Evolutionary conservation across 2,888 invertebrate species (phyloP), one percentile per base, ranked within the genome.

Genomic region (Sipha maydis): DNA sequence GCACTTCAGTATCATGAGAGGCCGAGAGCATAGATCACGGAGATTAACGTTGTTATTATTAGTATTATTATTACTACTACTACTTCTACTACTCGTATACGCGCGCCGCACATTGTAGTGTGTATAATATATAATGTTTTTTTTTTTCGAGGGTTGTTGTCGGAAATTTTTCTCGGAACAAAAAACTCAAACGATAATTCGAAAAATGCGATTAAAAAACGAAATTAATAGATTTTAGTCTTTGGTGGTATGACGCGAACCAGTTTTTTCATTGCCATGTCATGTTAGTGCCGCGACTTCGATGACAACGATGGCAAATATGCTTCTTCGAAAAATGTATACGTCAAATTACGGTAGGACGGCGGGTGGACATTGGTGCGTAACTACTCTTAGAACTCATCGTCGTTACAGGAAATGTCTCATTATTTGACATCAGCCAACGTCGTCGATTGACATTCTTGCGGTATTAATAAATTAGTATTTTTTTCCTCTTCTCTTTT

Each of bases 211-310:
- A 73, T 56, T 61, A 28, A 86, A 84, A 86, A 86, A 79, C 73
- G 56, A 86, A 79, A 80, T 86, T 86, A 79, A 86, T 86, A 86
- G 86, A 86, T 86, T 86, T 86, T 86, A 86, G 79, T 86, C 86
- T 86, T 86, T 86, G 86, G 86, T 86, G 86, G 86, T 86, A 86
- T 80, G 79, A 86, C 86, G 86, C 86, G 86, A 86, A 86, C 86
- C 86, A 86, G 86, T 86, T 86, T 86, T 79, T 79, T 86, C 86
- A 79, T 86, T 61, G 86, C 56, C 86, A 86, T 67, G 86, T 86
- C 86, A 86, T 86, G 86, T 86, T 73, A 56, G 56, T 73, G 79
- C 86, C 73, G 75, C 85, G 79, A 78, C 69, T 76, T 28, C 21
- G 85, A 80, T 80, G 86, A 86, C 86, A 73, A 73, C 86, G 79